These are phyloP conservation scores for Lumbricus terrestris DNA, from an alignment of 2,888 invertebrate species.

Conservation along the genomic window DNA sequence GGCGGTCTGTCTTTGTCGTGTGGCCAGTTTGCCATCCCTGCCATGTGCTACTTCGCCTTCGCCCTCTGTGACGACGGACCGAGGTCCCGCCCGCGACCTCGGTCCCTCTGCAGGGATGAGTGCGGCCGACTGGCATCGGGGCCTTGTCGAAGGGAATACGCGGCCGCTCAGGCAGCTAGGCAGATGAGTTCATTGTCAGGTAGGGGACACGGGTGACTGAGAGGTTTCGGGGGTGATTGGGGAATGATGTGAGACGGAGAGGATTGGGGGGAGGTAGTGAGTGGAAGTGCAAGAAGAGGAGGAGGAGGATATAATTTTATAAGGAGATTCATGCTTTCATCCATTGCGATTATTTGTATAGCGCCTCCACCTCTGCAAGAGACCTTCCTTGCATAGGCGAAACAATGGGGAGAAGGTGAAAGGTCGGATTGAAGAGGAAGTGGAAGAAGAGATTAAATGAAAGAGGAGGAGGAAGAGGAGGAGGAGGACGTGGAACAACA, in stretches of 20 bases:
- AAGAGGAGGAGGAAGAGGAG: no score
- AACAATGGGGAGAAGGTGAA: no score
- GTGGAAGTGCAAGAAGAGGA: background rate
- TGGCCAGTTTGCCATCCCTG: slow-evolving; percentile 23
- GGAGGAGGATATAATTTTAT: background rate
- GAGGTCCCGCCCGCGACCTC: slow-evolving; percentile 41
- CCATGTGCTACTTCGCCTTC: slow-evolving; percentile 86
- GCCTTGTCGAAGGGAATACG: slow-evolving; percentile 84
- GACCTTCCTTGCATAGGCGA: no score
- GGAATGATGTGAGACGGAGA: background rate
- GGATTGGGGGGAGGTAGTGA: background rate
- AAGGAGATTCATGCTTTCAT: no score
- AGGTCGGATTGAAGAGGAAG: no score
- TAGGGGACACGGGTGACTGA: background rate
- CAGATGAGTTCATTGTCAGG: background rate
- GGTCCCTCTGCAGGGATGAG: slow-evolving; percentile 84
- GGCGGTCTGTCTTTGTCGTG: slow-evolving; percentile 21
- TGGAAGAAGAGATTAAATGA: no score
- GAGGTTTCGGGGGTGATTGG: background rate
- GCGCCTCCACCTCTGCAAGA: no score
- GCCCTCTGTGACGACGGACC: slow-evolving; percentile 73
- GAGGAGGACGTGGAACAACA: no score
- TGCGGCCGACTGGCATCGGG: slow-evolving; percentile 89
- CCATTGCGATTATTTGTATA: no score
- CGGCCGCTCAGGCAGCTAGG: background rate